Base-by-base conservation (phyloP, 2,797 vertebrate genomes). In the Oreochromis grahami region DNA sequence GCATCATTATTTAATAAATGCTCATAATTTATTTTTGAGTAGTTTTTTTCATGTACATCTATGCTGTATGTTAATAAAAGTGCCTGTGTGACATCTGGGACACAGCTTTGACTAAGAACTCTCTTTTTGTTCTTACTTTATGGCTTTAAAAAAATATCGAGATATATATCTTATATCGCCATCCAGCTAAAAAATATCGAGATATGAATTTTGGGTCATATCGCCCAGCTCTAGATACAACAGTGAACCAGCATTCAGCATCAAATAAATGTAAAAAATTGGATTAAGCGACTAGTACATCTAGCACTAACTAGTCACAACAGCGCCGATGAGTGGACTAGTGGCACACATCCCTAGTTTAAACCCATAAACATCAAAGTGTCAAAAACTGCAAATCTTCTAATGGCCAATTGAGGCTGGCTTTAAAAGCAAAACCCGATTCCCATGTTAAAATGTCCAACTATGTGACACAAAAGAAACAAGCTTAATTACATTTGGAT, bases 381-480 rank as follows among this genome's bases (percentile, higher is more conserved):
- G 60, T 14, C n/a, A 65, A 41, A 41, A 65, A 65, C 1, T 14
- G 0, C 36, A 24, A 24, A 24, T 65, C 34, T 38, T 65, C 32
- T 36, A 36, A 26, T 43, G 8, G 15, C 43, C 4, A 50, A 8
- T 4, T 3, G 45, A 48, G 15, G 21, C 9, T 70, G n/a, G 41
- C 41, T 72, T 26, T 29, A 19, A 17, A 48, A 72, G 0, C 1
- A 48, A 48, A 43, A 72, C 48, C 0, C 1, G 0, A 48, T 48
- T 72, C 41, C 15, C 24, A 48, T 9, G 2, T 72, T 72, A 19
- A 72, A 19, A 72, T 48, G 43, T 29, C 4, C 43, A 2, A 72
- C 24, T 3, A 17, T 45, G 29, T 72, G 26, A 72, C 24, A 29
- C 24, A 45, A 45, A 70, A 45, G 13, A 29, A 45, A 70, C 3